Evolutionary conservation across 2,888 invertebrate species (phyloP).

Genomic region (Scelioninae gen. 2): DNA sequence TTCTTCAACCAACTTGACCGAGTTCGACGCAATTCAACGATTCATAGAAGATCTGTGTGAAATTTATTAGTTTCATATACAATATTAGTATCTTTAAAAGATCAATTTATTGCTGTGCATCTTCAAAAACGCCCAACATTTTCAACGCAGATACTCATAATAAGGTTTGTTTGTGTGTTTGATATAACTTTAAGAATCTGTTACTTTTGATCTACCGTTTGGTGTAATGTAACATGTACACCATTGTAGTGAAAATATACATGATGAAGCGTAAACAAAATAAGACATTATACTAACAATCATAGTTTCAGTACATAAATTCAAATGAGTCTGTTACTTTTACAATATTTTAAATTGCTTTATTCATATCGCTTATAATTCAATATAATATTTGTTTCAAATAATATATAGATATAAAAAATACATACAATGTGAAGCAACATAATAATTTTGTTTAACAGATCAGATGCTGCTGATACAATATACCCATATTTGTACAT

Average conservation of each 20-base stretch:
- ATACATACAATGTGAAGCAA: too few relatives aligned
- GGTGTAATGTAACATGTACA: constrained; percentile 30
- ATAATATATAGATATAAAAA: too few relatives aligned
- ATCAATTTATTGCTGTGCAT: neutral
- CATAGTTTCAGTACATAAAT: neutral
- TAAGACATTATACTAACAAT: constrained; percentile 1
- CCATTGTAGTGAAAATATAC: constrained; percentile 33
- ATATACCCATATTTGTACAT: too few relatives aligned
- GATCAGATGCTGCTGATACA: too few relatives aligned
- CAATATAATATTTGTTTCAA: too few relatives aligned
- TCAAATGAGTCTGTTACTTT: neutral
- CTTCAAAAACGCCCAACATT: neutral
- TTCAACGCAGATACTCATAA: neutral
- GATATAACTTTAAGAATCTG: constrained; percentile 7
- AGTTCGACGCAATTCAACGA: constrained; percentile 57
- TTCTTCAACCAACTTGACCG: constrained; percentile 37
- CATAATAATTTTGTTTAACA: too few relatives aligned
- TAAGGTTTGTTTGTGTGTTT: constrained; percentile 30
- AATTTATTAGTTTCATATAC: constrained; percentile 19
- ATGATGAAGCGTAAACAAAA: constrained; percentile 42
- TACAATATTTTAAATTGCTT: too few relatives aligned
- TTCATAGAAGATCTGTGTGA: constrained; percentile 45
- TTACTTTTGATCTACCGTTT: constrained; percentile 29
- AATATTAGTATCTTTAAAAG: neutral
- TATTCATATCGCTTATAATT: too few relatives aligned